Percentiles rank a stretch among this genome's conserved stretches.
Evolutionary conservation across 2,113 vertebrate genomes (phyloP).

Genomic region (human (Homo sapiens)): GRCh38 chr9:76902501-76903000

Average conservation of each 20-base stretch:
- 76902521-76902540: background rate
- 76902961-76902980: background rate
- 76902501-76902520: too few relatives aligned
- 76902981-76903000: background rate
- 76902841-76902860: background rate
- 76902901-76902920: background rate
- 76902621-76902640: background rate
- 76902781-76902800: background rate
- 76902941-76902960: background rate
- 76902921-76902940: background rate
- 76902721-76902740: background rate
- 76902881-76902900: background rate
- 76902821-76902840: background rate
- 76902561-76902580: background rate
- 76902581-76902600: background rate
- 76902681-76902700: background rate
- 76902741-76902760: background rate
- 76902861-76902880: background rate
- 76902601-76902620: background rate
- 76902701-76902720: background rate
- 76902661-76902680: background rate
- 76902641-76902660: background rate
- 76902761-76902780: background rate
- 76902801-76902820: background rate
- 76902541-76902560: background rate